These are phyloP conservation scores for Lutraria lutraria DNA, from an alignment of 2,888 invertebrate species.

Conservation along the genomic window DNA sequence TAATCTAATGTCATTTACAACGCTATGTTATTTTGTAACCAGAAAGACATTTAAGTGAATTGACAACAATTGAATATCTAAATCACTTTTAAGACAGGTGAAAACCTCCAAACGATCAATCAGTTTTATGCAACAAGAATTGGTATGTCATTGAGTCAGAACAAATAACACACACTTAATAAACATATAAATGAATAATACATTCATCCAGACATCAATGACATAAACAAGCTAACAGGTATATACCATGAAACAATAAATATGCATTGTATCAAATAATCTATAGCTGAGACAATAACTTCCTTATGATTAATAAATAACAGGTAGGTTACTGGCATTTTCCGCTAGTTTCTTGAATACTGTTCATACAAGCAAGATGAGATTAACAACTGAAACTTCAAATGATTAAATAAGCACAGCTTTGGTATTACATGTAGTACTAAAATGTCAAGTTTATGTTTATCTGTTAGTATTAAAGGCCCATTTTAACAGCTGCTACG, in stretches of 20 bases:
- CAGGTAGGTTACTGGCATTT: not conserved
- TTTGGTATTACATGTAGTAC: too few relatives aligned
- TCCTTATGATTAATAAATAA: conserved; percentile 3
- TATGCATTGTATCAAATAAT: not conserved
- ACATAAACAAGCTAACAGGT: not conserved
- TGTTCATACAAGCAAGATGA: not conserved
- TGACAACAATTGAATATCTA: conserved; percentile 15
- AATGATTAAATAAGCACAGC: too few relatives aligned
- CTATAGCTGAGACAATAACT: not conserved
- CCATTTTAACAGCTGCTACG: too few relatives aligned
- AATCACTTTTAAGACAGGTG: conserved; percentile 7
- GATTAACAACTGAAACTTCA: too few relatives aligned
- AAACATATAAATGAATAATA: conserved; percentile 12
- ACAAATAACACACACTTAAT: not conserved
- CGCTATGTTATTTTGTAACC: not conserved
- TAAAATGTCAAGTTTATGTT: too few relatives aligned
- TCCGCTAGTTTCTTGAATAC: not conserved
- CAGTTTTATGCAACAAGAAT: not conserved
- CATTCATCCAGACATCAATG: not conserved
- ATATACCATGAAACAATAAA: not conserved
- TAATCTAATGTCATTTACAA: not conserved
- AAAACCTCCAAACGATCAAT: not conserved
- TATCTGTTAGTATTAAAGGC: too few relatives aligned
- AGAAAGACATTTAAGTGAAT: not conserved
- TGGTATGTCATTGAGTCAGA: not conserved